Base-by-base conservation (phyloP, 1,140 invertebrate genomes). In the Artemia franciscana region DNA sequence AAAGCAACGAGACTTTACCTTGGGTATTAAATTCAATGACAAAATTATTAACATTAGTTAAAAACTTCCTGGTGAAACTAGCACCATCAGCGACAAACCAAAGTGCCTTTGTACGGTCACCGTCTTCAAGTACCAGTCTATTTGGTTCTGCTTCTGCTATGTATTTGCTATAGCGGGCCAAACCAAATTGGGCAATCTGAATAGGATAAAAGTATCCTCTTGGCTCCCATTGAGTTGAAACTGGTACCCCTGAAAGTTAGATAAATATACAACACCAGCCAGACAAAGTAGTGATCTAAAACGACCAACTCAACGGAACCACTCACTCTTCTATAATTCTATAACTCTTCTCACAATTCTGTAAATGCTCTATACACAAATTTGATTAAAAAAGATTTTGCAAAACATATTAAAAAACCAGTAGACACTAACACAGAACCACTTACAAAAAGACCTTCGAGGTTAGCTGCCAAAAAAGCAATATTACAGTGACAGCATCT, bases 121-220 rank as follows among this genome's bases (percentile, higher is more conserved):
- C 81, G 73, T 91, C 84, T 69, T 92, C 88, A 7, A 89, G 73
- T 12, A 72, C 61, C 66, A 78, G 80, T 64, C 80, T 73, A 28
- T 80, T 77, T 4, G 85, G 84, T 67, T 84, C 80, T 0, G 83
- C 80, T 68, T 89, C 86, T 0, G 85, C 88, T 18, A 91, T 70
- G 74, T 91, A 88, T 75, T 96, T 96, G 72, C 90, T 94, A 74
- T 93, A 98, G 75, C 98, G 95, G 24, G 91, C 88, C 28, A 98
- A 73, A 0, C 90, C 95, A 73, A 91, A 98, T 73, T 99, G 95
- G 4, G 93, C 91, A 66, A 98, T 95, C 78, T 98, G 95, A 2
- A 94, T 97, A 0, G 94, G 92, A 76, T 98, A 98, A 72, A 85
- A 93, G 73, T 98, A 96, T 0, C 91, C 93, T 27, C 64, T 64